Percentiles rank a stretch among this genome's conserved stretches.
Conservation (phyloP, 1,140 invertebrate species). For the Macrocentrus cingulum region DNA sequence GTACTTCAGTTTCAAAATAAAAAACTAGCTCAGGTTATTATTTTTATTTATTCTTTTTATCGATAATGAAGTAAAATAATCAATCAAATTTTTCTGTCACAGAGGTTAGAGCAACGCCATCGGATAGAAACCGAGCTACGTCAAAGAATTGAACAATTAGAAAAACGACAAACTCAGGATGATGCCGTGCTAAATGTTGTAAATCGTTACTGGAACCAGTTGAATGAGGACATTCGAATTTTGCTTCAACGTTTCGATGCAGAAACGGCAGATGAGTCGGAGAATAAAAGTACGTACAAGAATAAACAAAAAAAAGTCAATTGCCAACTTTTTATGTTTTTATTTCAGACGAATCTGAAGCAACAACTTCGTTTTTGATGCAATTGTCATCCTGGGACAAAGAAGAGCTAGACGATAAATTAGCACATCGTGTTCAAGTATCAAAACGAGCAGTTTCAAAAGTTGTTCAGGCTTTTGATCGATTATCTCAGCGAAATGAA, state of each 20-base stretch:
- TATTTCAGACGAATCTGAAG: conserved; percentile 89
- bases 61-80: too few species aligned
- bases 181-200: conserved; percentile 97
- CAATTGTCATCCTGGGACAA: conserved; percentile 98
- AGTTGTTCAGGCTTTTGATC: conserved; percentile 94
- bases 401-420: conserved; percentile 93
- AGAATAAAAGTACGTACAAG: conserved; percentile 79
- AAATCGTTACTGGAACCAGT: conserved; percentile 96
- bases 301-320: not conserved
- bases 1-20: conserved; percentile 96
- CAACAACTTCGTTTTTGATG: conserved; percentile 93
- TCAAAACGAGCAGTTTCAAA: conserved; percentile 93
- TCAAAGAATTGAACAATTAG: conserved; percentile 92
- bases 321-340: conserved; percentile 8
- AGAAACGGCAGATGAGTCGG: conserved; percentile 93
- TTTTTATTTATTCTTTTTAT: too few species aligned
- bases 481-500: conserved; percentile 89
- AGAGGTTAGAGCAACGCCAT: conserved; percentile 88
- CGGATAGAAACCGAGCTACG: conserved; percentile 86
- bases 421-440: conserved; percentile 91
- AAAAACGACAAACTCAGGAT: conserved; percentile 95
- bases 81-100: too few species aligned
- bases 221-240: conserved; percentile 95
- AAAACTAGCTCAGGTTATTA: conserved; percentile 81
- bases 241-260: conserved; percentile 94